Evolutionary conservation across 2,797 vertebrate genomes (phyloP).

Genomic region (Okamejei kenojei): DNA sequence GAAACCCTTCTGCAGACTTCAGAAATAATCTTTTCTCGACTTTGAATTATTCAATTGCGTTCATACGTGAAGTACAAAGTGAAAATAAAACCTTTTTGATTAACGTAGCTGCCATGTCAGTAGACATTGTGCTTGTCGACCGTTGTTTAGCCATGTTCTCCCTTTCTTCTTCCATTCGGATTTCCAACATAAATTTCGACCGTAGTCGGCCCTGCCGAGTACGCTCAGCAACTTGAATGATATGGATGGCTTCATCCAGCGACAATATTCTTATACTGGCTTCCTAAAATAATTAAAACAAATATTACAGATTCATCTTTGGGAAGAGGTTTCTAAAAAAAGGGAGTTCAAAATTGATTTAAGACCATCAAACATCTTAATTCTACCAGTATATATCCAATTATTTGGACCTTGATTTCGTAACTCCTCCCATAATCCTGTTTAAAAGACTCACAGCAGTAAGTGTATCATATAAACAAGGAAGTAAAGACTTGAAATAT

Average conservation of each 20-base stretch:
- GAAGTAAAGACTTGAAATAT: background rate
- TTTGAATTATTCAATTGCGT: background rate
- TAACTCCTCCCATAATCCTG: background rate
- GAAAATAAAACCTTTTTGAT: conserved; percentile 69
- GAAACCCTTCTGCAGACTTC: too few relatives aligned
- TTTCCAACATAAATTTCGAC: conserved; percentile 64
- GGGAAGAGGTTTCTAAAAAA: too few relatives aligned
- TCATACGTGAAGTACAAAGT: background rate
- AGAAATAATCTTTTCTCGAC: background rate
- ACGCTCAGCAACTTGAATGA: conserved; percentile 67
- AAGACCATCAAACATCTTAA: background rate
- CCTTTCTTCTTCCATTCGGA: conserved; percentile 56
- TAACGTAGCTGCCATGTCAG: conserved; percentile 51
- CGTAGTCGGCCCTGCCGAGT: conserved; percentile 67
- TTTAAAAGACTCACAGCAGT: background rate
- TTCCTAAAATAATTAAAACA: conserved; percentile 45
- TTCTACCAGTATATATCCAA: background rate
- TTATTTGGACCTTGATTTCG: background rate
- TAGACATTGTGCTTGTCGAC: background rate
- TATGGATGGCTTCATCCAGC: conserved; percentile 55
- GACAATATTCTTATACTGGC: conserved; percentile 44
- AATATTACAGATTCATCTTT: too few relatives aligned
- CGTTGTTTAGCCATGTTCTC: conserved; percentile 42
- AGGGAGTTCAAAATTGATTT: background rate
- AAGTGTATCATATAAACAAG: background rate